Evolutionary conservation across 2,797 vertebrate genomes (phyloP), one percentile per base, ranked within the genome.

Genomic region (Ispidina lecontei): DNA sequence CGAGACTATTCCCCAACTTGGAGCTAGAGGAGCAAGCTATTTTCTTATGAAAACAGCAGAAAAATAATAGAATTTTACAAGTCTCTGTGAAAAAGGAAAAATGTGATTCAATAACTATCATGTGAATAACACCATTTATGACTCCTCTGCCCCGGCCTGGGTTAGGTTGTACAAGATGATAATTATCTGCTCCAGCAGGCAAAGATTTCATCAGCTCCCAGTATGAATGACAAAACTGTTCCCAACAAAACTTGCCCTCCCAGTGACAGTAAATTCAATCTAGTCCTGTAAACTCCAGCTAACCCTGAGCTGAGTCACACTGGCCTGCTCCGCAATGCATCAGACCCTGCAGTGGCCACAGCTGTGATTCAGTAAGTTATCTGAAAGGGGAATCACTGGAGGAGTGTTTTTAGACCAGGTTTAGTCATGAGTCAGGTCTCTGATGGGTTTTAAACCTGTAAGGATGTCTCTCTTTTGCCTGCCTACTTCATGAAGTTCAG

Each of bases 231-330:
- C 52, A 90, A 94, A 94, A 94, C 65, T 71, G 28, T 95, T 96
- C 78, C 93, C 84, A 96, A 93, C 28, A 91, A 81, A 81, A 87
- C 84, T 79, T 87, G 26, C 43, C 69, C 55, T 90, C 43, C 8
- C 26, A 85, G 47, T 91, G 72, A 94, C 88, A 90, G 95, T 94
- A 96, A 96, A 80, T 94, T 79, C 88, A 93, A 29, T 82, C 55
- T 89, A 55, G 43, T 35, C 65, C 80, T 59, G 64, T 65, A 95
- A 29, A 93, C 23, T 90, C 46, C 56, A 85, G 63, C 89, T 91
- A 94, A 90, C 81, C 75, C 75, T 89, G 69, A 78, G 64, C 67
- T 95, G 94, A 95, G 75, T 96, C 94, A 94, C 62, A 23, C 55
- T 2, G 2, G 31, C 62, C 46, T 65, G 54, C 65, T 14, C 3